A percentile compares a stretch with the other conserved stretches of the same genome.
These are phyloP conservation scores for Doryteuthis pealeii DNA, from an alignment of 1,140 invertebrate species.

Conservation along the genomic window DNA sequence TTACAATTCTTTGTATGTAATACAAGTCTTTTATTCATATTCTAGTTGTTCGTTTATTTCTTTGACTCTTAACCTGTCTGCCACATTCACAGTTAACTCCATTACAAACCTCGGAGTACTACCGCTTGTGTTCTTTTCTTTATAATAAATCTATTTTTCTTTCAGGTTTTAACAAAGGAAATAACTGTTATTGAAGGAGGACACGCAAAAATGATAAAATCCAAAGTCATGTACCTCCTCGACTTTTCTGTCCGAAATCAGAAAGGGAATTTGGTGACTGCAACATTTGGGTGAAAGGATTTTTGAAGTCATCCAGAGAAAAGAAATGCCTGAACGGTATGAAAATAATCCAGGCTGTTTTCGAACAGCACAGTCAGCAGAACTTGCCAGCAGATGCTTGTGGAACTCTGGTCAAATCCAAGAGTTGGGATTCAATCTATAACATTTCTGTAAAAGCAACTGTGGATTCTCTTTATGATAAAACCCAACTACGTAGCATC, in stretches of 20 bases:
- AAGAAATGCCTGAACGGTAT: slow-evolving; percentile 8
- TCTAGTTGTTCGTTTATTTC: no score
- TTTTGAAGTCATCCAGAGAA: neutral
- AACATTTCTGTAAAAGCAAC: slow-evolving; percentile 36
- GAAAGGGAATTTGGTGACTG: neutral
- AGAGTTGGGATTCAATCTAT: slow-evolving; percentile 32
- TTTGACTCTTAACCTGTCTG: no score
- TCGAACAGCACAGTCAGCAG: neutral
- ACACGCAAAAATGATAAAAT: slow-evolving; percentile 15
- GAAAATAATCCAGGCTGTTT: neutral
- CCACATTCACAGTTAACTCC: no score
- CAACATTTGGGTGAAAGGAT: neutral
- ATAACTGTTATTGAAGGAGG: slow-evolving; percentile 22
- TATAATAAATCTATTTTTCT: no score
- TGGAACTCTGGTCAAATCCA: slow-evolving; percentile 22
- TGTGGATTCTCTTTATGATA: slow-evolving; percentile 34
- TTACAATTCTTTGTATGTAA: no score
- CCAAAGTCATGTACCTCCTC: slow-evolving; percentile 16
- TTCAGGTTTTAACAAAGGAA: slow-evolving; percentile 5
- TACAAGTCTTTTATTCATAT: no score
- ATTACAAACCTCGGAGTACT: no score
- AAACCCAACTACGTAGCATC: slow-evolving; percentile 17
- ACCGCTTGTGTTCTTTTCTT: no score
- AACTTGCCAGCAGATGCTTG: slow-evolving; percentile 12
- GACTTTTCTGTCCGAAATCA: slow-evolving; percentile 11